Base-by-base conservation (phyloP, 2,888 invertebrate genomes). In the Lysandra bellargus region DNA sequence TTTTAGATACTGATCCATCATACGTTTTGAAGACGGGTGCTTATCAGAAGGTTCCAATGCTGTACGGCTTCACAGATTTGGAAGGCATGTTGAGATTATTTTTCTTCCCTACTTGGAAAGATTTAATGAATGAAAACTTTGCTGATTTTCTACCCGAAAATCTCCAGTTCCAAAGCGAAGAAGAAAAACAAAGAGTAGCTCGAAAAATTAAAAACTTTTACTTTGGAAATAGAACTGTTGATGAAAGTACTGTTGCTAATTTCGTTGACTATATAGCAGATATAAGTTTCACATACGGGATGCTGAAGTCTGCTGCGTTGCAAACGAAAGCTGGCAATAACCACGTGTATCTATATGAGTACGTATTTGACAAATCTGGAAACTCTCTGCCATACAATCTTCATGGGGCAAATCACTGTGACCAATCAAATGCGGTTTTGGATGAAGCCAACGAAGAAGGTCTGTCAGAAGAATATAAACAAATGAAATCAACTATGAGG, bases 191-290 rank as follows among this genome's bases (percentile, higher is more conserved):
- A 80, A 30, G 82, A 60, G 84, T 90, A 0, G 87, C 87, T 0
- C 69, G 83, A n/a, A 40, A 74, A 49, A 79, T 89, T 0, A 90
- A 88, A 78, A 64, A 81, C 23, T 87, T 84, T 78, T 87, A 86
- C 76, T 87, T 87, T 80, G 89, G 87, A 4, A 80, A 86, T 1
- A 81, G 87, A 40, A 80, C 83, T 0, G 81, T 91, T 0, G 82
- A 77, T 1, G 82, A 85, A 57, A 76, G 17, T 2, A 76, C 76
- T 30, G 7, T 53, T 57, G n/a, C 14, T 12, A 57, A 76, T 53
- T 76, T 76, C 72, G 82, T 89, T 0, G 83, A 90, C 80, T 90
- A 83, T 72, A 88, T 87, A 77, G 82, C 87, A 2, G 93, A 96
- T 94, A 74, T 85, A 0, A 37, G 85, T 0, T 87, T 89, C 78